Conservation (phyloP, 2,113 vertebrate genomes). For the Oncorhynchus gorbuscha region DNA sequence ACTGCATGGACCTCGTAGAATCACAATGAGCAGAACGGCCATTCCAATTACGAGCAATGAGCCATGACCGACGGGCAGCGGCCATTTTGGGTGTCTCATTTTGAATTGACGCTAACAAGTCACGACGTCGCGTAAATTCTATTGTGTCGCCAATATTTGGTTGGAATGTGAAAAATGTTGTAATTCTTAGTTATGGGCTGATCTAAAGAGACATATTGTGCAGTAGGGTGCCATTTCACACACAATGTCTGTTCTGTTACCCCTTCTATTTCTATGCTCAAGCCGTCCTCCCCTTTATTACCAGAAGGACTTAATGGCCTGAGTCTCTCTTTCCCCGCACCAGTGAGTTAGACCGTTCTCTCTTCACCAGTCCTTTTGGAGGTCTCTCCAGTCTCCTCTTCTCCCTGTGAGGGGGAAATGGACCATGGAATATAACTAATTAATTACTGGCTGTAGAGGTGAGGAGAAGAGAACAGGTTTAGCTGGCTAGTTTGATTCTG, state of each 20-base stretch:
- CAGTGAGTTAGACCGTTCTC: neutral
- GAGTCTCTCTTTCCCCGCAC: neutral
- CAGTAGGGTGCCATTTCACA: too few species aligned
- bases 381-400: neutral
- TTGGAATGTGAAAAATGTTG: too few species aligned
- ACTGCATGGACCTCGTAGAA: neutral
- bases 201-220: too few species aligned
- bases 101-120: too few species aligned
- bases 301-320: neutral
- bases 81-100: neutral
- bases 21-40: neutral
- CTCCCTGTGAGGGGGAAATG: conserved; percentile 43
- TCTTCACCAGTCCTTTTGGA: neutral
- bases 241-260: neutral
- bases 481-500: conserved; percentile 65
- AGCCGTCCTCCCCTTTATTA: neutral
- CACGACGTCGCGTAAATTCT: too few species aligned
- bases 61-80: neutral
- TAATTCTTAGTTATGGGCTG: too few species aligned
- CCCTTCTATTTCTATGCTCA: neutral
- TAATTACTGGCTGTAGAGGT: conserved; percentile 67
- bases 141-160: too few species aligned
- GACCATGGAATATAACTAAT: conserved; percentile 75
- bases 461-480: conserved; percentile 63
- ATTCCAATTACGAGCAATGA: neutral